A percentile compares a stretch with the other conserved stretches of the same genome.
Evolutionary conservation across 2,113 vertebrate species (phyloP).

Genomic region (Alligator sinensis): DNA sequence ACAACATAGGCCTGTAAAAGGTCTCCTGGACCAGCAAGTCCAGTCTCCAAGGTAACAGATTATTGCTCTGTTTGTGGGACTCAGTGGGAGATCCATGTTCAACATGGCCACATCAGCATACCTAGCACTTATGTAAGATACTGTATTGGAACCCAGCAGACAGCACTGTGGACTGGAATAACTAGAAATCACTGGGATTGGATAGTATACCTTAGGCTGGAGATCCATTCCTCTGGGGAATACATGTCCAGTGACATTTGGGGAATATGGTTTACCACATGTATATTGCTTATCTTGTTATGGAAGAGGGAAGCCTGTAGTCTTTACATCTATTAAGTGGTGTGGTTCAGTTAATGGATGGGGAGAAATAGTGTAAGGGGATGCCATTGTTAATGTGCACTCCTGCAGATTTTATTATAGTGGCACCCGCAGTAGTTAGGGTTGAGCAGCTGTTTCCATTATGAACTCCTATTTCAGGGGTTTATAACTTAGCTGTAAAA

Average conservation of each 20-base stretch:
- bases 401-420: slow-evolving; percentile 81
- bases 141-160: background rate
- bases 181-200: background rate
- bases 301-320: slow-evolving; percentile 51
- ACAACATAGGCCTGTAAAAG: no score
- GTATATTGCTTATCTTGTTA: slow-evolving; percentile 71
- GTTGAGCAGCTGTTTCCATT: slow-evolving; percentile 84
- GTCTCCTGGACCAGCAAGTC: no score
- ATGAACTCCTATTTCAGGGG: slow-evolving; percentile 83
- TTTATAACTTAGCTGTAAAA: slow-evolving; percentile 86
- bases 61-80: background rate
- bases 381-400: slow-evolving; percentile 78
- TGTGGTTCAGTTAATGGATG: slow-evolving; percentile 77
- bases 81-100: background rate
- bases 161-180: background rate
- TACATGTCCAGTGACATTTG: slow-evolving; percentile 15
- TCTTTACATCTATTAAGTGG: slow-evolving; percentile 71
- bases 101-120: fast-evolving
- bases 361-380: slow-evolving; percentile 77
- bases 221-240: background rate
- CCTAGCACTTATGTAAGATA: background rate
- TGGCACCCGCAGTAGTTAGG: slow-evolving; percentile 75
- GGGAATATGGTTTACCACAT: slow-evolving; percentile 54
- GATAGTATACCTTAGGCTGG: background rate
- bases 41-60: no score